Percentiles rank a stretch among this genome's conserved stretches.
phyloP scores from a whole-genome alignment of 2,797 vertebrate species.

The Scyliorhinus canicula region DNA sequence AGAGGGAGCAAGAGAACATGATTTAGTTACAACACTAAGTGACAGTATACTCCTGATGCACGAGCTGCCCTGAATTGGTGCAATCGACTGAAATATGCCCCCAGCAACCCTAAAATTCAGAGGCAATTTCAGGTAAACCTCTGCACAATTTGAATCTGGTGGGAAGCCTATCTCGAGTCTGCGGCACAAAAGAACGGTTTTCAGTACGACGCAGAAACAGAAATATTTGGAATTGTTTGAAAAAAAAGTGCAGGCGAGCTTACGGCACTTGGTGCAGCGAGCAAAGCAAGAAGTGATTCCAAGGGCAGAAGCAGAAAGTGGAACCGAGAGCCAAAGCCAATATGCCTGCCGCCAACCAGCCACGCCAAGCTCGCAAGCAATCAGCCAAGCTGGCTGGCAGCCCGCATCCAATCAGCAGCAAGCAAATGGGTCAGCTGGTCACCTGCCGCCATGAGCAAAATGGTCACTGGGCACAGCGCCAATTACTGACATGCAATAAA shows the following conservation, averaged over 20 bases:
- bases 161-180: not conserved
- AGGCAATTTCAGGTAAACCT: not conserved
- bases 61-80: not conserved
- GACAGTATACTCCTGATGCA: not conserved
- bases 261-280: too few relatives aligned
- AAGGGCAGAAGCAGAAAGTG: not conserved
- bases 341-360: not conserved
- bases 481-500: not conserved
- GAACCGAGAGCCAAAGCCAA: not conserved
- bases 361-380: not conserved
- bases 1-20: conserved; percentile 18
- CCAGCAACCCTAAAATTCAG: not conserved
- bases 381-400: not conserved
- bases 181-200: not conserved
- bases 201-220: not conserved
- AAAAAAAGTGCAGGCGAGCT: not conserved
- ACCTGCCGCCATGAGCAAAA: not conserved
- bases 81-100: not conserved
- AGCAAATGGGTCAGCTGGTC: not conserved
- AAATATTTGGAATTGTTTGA: not conserved
- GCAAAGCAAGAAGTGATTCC: too few relatives aligned
- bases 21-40: not conserved
- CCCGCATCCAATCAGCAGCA: not conserved
- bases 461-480: not conserved
- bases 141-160: not conserved